Evolutionary conservation across 1,140 invertebrate genomes (phyloP), one percentile per base, ranked within the genome.

Genomic region (Hesperophylax magnus): DNA sequence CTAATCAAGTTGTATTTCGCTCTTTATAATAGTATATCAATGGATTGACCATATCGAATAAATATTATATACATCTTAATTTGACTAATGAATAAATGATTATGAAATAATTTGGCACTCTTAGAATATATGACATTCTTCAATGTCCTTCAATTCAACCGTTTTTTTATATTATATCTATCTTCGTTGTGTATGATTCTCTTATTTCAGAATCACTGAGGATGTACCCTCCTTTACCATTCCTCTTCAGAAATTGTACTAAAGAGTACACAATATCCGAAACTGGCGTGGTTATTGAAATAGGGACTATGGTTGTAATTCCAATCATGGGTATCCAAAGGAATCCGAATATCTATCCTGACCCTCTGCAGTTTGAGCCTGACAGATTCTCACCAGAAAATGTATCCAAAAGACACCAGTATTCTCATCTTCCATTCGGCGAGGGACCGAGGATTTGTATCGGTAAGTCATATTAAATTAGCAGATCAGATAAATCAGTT

Each of bases 381-480:
- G 92, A 93, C 75, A 86, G 93, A 69, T 94, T 93, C 77, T 86
- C 84, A 11, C 84, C 88, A 0, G 89, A 92, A 72, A 88, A 88
- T 77, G 56, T 86, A 0, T 85, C 85, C 20, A 84, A 85, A 7
- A 87, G 92, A 58, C 89, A 89, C 72, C 89, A 86, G 0, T 92
- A 88, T 84, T 79, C 88, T 15, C 94, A 91, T 85, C 84, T 95
- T 65, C 93, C 94, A 3, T 96, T 95, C 86, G 94, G 94, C 0
- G 93, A 94, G 83, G 94, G 94, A 18, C 92, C 92, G 3, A 88
- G 94, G 3, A 93, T 92, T 85, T 95, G 94, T 85, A 93, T 95
- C 79, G 94, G 93, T 89, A 78, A 84, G 82, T 81, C 34, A 17
- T 17, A 31, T 39, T 65, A 2, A 34, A 3, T 53, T n/a, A 61